phyloP scores from a whole-genome alignment of 2,797 vertebrate genomes.

The Ctenopoma multispine region DNA sequence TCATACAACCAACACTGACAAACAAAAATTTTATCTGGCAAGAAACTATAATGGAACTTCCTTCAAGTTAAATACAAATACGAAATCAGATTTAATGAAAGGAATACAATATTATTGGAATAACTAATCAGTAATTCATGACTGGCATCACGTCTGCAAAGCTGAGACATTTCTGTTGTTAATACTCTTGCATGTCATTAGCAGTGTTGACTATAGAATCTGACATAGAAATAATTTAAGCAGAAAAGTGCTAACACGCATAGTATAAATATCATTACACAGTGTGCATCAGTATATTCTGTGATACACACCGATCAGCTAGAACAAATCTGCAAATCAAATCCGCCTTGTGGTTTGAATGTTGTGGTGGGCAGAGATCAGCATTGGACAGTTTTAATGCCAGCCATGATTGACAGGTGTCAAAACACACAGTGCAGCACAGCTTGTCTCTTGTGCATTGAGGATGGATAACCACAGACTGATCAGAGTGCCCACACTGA shows the following conservation, averaged over 20 bases:
- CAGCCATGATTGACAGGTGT: too few species aligned
- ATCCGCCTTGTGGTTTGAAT: too few species aligned
- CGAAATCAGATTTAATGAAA: neutral
- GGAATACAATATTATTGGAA: neutral
- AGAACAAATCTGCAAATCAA: too few species aligned
- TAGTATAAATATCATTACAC: neutral
- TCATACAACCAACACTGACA: constrained; percentile 4
- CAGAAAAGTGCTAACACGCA: neutral
- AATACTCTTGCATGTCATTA: neutral
- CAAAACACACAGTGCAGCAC: too few species aligned
- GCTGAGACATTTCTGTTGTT: neutral
- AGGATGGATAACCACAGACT: too few species aligned
- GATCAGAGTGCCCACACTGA: too few species aligned
- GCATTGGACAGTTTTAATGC: too few species aligned
- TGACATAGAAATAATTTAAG: neutral
- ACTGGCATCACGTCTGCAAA: neutral
- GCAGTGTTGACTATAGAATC: neutral
- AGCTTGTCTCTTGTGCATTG: too few species aligned
- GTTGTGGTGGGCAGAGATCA: too few species aligned
- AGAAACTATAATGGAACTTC: neutral
- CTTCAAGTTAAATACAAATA: neutral
- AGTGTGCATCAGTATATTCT: neutral
- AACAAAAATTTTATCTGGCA: neutral
- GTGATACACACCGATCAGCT: too few species aligned
- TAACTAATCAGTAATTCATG: neutral